A percentile compares a stretch with the other conserved stretches of the same genome.
Conservation (phyloP, 2,888 invertebrate species). For the Caradrina clavipalpis region DNA sequence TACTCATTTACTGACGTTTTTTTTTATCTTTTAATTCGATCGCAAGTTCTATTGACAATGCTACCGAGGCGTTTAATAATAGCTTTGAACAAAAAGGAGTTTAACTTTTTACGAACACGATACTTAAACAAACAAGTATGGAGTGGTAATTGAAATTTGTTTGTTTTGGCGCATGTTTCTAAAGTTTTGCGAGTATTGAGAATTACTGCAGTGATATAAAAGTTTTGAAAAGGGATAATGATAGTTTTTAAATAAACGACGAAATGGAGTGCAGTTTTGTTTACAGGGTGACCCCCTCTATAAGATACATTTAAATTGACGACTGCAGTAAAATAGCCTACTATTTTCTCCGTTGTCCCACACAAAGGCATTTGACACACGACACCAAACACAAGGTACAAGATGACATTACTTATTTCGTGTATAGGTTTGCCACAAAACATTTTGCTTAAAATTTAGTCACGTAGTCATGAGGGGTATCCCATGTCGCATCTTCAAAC, state of each 20-base stretch:
- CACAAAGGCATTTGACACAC: constrained; percentile 65
- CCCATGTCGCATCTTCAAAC: constrained; percentile 88
- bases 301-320: constrained; percentile 15
- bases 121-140: constrained; percentile 8
- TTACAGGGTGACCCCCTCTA: background rate
- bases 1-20: constrained; percentile 30
- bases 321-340: background rate
- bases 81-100: constrained; percentile 3
- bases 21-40: constrained; percentile 48
- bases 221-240: background rate
- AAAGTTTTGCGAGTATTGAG: background rate
- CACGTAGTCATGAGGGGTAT: constrained; percentile 86
- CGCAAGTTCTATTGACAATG: constrained; percentile 37
- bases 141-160: background rate
- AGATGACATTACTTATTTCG: constrained; percentile 87
- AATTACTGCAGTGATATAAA: background rate
- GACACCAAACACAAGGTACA: constrained; percentile 73
- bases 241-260: background rate
- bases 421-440: constrained; percentile 82
- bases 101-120: constrained; percentile 12
- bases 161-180: background rate
- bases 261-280: background rate
- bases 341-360: constrained; percentile 36
- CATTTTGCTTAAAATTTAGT: constrained; percentile 89
- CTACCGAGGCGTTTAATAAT: constrained; percentile 29